phyloP scores from a whole-genome alignment of 1,140 invertebrate genomes.

The Papilio helenus region DNA sequence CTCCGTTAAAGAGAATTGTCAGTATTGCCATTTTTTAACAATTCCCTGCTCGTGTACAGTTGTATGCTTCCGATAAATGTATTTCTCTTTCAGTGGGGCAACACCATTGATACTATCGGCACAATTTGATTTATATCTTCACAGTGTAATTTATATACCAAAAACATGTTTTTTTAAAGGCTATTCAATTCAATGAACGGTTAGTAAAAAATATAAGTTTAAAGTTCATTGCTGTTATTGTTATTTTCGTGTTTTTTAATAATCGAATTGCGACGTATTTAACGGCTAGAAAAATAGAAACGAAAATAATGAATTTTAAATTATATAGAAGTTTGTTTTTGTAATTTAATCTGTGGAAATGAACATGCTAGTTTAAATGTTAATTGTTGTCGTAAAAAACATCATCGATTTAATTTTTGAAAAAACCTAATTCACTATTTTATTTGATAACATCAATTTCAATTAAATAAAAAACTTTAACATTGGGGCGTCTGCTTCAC shows the following conservation, averaged over 20 bases:
- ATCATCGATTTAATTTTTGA: constrained; percentile 49
- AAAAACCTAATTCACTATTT: constrained; percentile 45
- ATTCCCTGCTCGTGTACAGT: constrained; percentile 70
- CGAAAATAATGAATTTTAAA: not conserved
- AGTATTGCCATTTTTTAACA: constrained; percentile 69
- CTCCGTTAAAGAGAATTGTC: constrained; percentile 66
- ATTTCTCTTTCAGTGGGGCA: constrained; percentile 63
- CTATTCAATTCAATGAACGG: constrained; percentile 39
- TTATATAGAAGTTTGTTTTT: not conserved
- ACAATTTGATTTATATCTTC: constrained; percentile 69
- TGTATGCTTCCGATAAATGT: constrained; percentile 74
- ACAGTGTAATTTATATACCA: constrained; percentile 50
- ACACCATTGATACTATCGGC: constrained; percentile 64
- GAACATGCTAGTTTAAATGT: not conserved
- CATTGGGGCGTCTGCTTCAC: not conserved
- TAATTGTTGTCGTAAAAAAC: not conserved
- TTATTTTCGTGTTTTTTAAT: constrained; percentile 18
- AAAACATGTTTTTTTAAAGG: constrained; percentile 51
- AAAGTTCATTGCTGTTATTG: not conserved
- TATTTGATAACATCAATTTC: constrained; percentile 73
- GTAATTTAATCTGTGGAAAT: not conserved
- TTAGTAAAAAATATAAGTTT: constrained; percentile 37
- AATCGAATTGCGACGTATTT: not conserved
- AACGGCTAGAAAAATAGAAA: not conserved
- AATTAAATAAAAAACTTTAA: constrained; percentile 65